Evolutionary conservation across 2,797 vertebrate genomes (phyloP).

Genomic region (Eleutherodactylus coqui): DNA sequence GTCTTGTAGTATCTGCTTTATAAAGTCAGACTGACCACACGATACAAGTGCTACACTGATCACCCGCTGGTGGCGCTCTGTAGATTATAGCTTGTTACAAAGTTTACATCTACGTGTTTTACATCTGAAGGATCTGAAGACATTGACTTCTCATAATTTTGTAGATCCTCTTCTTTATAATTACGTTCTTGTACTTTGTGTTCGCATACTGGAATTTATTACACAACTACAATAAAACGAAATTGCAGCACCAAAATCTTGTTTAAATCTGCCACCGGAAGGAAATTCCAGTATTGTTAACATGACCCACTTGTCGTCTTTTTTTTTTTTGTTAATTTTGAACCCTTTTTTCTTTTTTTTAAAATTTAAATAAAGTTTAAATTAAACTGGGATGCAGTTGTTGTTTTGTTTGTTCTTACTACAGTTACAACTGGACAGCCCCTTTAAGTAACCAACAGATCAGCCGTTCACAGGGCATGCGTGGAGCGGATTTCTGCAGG

Average conservation of each 20-base stretch:
- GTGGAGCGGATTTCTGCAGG: too few species aligned
- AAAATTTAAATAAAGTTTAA: conserved; percentile 2
- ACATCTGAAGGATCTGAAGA: neutral
- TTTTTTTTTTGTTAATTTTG: neutral
- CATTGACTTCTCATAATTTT: too few species aligned
- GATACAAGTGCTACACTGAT: too few species aligned
- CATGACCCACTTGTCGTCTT: neutral
- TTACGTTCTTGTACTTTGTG: neutral
- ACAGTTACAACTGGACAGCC: too few species aligned
- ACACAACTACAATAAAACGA: neutral
- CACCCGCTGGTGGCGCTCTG: too few species aligned
- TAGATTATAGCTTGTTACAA: neutral
- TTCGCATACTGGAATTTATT: neutral
- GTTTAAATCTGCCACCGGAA: neutral
- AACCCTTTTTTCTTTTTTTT: too few species aligned
- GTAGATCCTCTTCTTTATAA: neutral
- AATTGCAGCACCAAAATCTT: too few species aligned
- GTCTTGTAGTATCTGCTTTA: too few species aligned
- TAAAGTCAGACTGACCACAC: too few species aligned
- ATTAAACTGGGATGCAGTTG: neutral
- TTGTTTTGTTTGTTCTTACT: too few species aligned
- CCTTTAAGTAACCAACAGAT: too few species aligned
- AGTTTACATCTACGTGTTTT: neutral
- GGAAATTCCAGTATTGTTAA: neutral
- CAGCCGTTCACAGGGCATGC: too few species aligned